Evolutionary conservation across 2,888 invertebrate species (phyloP), one percentile per base, ranked within the genome.

Genomic region (Panopea generosa): DNA sequence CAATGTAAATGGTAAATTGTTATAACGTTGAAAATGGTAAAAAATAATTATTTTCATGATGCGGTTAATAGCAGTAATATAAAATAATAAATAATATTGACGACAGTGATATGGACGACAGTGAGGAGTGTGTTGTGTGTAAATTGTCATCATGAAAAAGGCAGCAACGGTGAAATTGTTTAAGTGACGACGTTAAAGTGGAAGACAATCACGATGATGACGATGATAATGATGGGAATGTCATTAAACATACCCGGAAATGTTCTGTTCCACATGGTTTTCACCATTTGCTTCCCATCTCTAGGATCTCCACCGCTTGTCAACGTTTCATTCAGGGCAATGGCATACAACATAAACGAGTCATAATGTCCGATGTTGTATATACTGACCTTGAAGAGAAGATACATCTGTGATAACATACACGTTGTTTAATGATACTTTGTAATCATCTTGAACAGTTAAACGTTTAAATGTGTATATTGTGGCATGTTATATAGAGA

Each of bases 321-420:
- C 2, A 90, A 26, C 1, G 86, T 87, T 68, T 89, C 87, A 59
- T 87, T 87, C 4, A 90, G 67, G 0, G 85, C 85, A 47, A 77
- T 68, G 9, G 87, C 89, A 67, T 88, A 90, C n/a, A 87, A 71
- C 24, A 81, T 61, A 43, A 88, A 83, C 0, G 86, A 75, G 52
- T 90, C 90, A 60, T 90, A 87, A 56, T 88, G 89, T 0, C 86
- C 83, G 0, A 84, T 86, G 20, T 86, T 83, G 67, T 87, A 87
- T 40, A 86, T 85, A 60, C 82, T 86, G 14, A 86, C 85, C 87
- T 88, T 43, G 16, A 55, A 67, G 11, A 40, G 26, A 52, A 38
- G 20, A 18, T 16, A 11, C 40, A 11, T 40, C 14, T 40, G 40
- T 40, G 16, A 16, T 14, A 16, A 20, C 52, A 52, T 52, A 2